Percentiles rank a stretch among this genome's conserved stretches.
Conservation (phyloP, 2,888 invertebrate species). For the Craniophora ligustri region DNA sequence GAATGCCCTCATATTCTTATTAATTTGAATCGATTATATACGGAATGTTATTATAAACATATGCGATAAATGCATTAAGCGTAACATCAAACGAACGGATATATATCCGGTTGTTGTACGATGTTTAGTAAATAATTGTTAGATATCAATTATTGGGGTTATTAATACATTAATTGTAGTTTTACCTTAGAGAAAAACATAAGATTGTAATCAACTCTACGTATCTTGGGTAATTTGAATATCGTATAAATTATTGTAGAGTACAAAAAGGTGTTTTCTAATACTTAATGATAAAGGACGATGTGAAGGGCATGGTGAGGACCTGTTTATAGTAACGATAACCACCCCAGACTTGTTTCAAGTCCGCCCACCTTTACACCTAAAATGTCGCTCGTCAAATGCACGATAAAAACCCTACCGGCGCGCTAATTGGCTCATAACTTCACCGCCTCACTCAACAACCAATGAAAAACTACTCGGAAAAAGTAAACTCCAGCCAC, state of each 20-base stretch:
- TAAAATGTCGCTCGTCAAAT: slow-evolving; percentile 51
- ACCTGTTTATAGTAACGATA: slow-evolving; percentile 55
- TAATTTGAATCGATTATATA: slow-evolving; percentile 40
- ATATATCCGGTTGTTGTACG: slow-evolving; percentile 32
- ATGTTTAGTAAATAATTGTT: slow-evolving; percentile 33
- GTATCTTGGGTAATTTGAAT: slow-evolving; percentile 28
- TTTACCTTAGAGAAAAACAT: slow-evolving; percentile 12
- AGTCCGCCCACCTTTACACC: slow-evolving; percentile 38
- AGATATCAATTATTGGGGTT: slow-evolving; percentile 23
- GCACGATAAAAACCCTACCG: slow-evolving; percentile 56
- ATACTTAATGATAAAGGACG: slow-evolving; percentile 18
- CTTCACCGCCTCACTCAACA: slow-evolving; percentile 52
- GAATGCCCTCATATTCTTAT: slow-evolving; percentile 33
- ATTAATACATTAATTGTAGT: slow-evolving; percentile 14
- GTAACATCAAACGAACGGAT: slow-evolving; percentile 34
- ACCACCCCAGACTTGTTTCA: slow-evolving; percentile 33
- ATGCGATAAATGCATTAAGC: slow-evolving; percentile 37
- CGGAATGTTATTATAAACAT: slow-evolving; percentile 40
- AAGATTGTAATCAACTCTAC: slow-evolving; percentile 16
- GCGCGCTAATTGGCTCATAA: slow-evolving; percentile 68
- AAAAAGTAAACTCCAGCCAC: slow-evolving; percentile 44
- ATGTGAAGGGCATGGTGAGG: slow-evolving; percentile 38
- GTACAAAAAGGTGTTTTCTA: neutral
- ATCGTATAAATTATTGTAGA: slow-evolving; percentile 30
- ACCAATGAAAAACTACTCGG: slow-evolving; percentile 50